Evolutionary conservation across 2,888 invertebrate genomes (phyloP), one percentile per base, ranked within the genome.

Genomic region (Leucophenga maculata): DNA sequence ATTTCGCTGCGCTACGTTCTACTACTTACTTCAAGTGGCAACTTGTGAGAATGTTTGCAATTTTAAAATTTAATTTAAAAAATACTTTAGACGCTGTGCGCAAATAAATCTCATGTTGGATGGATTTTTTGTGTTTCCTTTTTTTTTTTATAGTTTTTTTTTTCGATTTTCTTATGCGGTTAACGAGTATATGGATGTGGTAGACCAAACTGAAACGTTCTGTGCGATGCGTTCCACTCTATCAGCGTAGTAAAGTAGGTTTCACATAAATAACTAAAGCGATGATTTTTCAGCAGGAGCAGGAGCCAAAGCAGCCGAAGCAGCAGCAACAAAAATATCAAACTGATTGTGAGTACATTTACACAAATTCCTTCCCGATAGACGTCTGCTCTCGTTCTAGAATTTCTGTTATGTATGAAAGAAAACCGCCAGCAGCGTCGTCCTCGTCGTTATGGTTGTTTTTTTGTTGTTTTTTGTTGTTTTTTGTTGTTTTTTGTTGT

Each of bases 51-150:
- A 60, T 39, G 44, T 60, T n/a, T 60, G 60, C 18, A 60, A 60
- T 39, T 71, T 62, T 67, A n/a, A 74, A 78, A 76, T 78, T 74
- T 78, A 68, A 79, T 78, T 79, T 80, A 57, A 39, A 67, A 18
- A 75, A 79, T 79, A 71, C 74, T 69, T 67, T 67, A 26, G 44
- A 18, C 31, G 57, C n/a, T 22, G 20, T 52, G 52, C 11, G 16
- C 52, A 52, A 20, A 60, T 60, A 60, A 60, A 60, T 60, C 20
- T 60, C 60, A 9, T 22, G 18, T 20, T 55, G 54, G 22, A 11
- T 14, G 16, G 18, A 18, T 54, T 18, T 54, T 3, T 9, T 13
- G 55, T 20, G 6, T 55, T 9, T 18, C 18, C 9, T 9, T 55
- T 13, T 55, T 22, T 16, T 20, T 18, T 55, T 55, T 26, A 20